Evolutionary conservation across 2,888 invertebrate species (phyloP).

Genomic region (Bugulina stolonifera): DNA sequence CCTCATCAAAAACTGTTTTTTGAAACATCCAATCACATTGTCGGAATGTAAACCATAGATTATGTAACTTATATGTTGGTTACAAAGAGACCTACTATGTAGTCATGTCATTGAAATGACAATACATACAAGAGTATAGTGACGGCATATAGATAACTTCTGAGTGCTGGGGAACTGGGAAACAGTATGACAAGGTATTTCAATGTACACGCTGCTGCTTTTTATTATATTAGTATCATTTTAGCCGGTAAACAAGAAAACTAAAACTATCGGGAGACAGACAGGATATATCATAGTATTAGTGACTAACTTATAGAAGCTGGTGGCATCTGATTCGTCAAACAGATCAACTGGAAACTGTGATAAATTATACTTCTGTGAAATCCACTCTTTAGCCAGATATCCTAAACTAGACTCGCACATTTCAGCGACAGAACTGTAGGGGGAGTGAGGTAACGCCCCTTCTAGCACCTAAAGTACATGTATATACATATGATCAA

Average conservation of each 20-base stretch:
- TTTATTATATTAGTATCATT: background rate
- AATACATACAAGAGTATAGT: no score
- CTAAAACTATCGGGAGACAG: background rate
- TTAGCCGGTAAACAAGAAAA: background rate
- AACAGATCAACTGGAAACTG: constrained; percentile 2
- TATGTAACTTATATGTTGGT: no score
- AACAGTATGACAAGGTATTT: no score
- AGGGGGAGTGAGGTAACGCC: background rate
- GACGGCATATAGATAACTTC: no score
- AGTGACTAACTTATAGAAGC: constrained; percentile 5
- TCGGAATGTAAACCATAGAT: no score
- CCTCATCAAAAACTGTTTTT: no score
- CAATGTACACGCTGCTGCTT: no score
- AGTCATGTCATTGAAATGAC: no score
- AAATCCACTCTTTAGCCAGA: constrained; percentile 10
- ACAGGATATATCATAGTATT: background rate
- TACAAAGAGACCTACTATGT: no score
- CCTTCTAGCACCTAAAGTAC: background rate
- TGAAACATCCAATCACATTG: no score
- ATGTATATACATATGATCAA: no score
- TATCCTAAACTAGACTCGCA: constrained; percentile 18
- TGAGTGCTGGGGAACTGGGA: no score
- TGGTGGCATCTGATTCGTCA: background rate
- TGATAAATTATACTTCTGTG: background rate
- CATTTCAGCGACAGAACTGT: background rate